Evolutionary conservation across 2,113 vertebrate genomes (phyloP).

Genomic region (Rutilus rutilus): DNA sequence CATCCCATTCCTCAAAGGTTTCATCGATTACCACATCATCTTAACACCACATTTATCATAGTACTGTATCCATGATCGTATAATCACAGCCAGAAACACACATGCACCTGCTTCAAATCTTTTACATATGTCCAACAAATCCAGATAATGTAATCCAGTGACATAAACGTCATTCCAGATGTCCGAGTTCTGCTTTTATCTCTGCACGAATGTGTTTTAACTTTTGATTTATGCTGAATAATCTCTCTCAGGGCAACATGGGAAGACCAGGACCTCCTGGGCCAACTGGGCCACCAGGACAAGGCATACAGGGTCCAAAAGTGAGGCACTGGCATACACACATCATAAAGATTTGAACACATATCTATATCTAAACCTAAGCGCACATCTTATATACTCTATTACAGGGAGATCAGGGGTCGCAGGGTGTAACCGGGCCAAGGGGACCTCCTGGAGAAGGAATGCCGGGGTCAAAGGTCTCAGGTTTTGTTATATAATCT

Average conservation of each 20-base stretch:
- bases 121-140: slow-evolving; percentile 16
- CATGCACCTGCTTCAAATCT: not conserved
- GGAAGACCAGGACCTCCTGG: slow-evolving; percentile 83
- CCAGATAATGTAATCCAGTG: not conserved
- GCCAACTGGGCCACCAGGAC: slow-evolving; percentile 80
- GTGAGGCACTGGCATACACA: slow-evolving; percentile 62
- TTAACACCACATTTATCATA: not conserved
- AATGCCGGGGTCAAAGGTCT: slow-evolving; percentile 84
- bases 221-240: not conserved
- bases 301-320: slow-evolving; percentile 87
- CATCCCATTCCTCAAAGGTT: not conserved
- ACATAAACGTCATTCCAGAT: slow-evolving; percentile 29
- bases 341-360: not conserved
- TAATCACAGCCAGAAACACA: not conserved
- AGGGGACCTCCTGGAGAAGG: slow-evolving; percentile 85
- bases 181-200: not conserved
- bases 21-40: not conserved
- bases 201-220: not conserved
- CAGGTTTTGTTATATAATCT: not conserved
- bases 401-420: slow-evolving; percentile 84
- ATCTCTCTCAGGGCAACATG: slow-evolving; percentile 74
- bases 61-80: not conserved
- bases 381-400: not conserved
- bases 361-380: not conserved
- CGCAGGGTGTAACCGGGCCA: slow-evolving; percentile 83